Conservation (phyloP, 2,113 vertebrate species). For the Hassar affinis region DNA sequence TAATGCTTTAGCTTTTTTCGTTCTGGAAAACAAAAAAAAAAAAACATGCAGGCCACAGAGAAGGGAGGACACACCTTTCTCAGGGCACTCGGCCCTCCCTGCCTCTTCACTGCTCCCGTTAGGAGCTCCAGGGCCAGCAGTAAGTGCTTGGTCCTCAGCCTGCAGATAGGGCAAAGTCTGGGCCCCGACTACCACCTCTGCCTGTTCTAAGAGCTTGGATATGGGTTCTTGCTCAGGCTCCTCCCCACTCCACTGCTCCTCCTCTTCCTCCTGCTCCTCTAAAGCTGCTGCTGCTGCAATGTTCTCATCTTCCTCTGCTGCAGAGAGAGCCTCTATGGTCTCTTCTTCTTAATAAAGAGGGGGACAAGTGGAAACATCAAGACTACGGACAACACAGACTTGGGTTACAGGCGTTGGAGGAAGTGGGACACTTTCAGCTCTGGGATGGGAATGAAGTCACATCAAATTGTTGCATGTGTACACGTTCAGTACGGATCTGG, state of each 20-base stretch:
- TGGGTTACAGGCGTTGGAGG: conserved; percentile 71
- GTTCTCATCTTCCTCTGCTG: conserved; percentile 77
- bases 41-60: conserved; percentile 82
- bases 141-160: conserved; percentile 71
- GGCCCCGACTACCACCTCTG: conserved; percentile 74
- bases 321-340: conserved; percentile 82
- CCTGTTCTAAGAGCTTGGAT: conserved; percentile 74
- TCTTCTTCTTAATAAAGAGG: conserved; percentile 84
- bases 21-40: conserved; percentile 53
- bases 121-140: conserved; percentile 71
- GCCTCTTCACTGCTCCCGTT: conserved; percentile 75
- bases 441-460: conserved; percentile 47
- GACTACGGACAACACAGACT: conserved; percentile 86
- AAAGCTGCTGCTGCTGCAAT: conserved; percentile 76
- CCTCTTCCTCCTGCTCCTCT: conserved; percentile 77
- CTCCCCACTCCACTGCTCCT: conserved; percentile 79
- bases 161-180: conserved; percentile 72
- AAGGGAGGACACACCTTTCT: conserved; percentile 88
- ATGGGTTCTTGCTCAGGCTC: conserved; percentile 75
- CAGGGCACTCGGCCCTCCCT: conserved; percentile 73
- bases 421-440: conserved; percentile 72
- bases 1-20: conserved; percentile 34
- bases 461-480: conserved; percentile 29
- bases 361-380: conserved; percentile 87
- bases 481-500: neutral